Percentiles rank a stretch among this genome's conserved stretches.
phyloP scores from a whole-genome alignment of 2,113 vertebrate species.

The Lophotis ruficrista region DNA sequence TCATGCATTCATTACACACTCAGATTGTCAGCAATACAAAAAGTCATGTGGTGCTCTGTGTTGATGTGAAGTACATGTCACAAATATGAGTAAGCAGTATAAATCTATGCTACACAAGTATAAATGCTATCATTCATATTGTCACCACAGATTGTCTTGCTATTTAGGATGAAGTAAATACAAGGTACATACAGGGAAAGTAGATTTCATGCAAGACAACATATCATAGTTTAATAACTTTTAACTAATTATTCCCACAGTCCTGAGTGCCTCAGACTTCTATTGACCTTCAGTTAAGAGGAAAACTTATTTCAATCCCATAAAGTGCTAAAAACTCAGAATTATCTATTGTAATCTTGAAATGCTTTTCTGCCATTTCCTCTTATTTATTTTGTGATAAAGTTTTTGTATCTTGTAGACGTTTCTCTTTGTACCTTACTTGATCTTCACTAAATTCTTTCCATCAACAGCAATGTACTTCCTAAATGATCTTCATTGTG shows the following conservation, averaged over 20 bases:
- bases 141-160: background rate
- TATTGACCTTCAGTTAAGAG: background rate
- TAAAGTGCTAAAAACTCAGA: background rate
- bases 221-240: background rate
- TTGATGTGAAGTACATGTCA: background rate
- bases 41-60: background rate
- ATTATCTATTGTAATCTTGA: background rate
- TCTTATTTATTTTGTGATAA: background rate
- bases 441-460: background rate
- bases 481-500: background rate
- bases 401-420: background rate
- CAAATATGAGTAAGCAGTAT: background rate
- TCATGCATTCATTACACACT: background rate
- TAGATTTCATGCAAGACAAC: background rate
- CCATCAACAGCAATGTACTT: background rate
- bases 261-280: background rate
- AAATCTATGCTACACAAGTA: background rate
- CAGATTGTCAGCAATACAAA: background rate
- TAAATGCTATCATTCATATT: background rate
- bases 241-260: background rate
- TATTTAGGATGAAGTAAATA: background rate
- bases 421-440: background rate
- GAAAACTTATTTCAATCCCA: background rate
- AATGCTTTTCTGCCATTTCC: background rate
- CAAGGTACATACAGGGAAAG: background rate